phyloP scores from a whole-genome alignment of 2,113 vertebrate genomes.

The Cheilinus undulatus region DNA sequence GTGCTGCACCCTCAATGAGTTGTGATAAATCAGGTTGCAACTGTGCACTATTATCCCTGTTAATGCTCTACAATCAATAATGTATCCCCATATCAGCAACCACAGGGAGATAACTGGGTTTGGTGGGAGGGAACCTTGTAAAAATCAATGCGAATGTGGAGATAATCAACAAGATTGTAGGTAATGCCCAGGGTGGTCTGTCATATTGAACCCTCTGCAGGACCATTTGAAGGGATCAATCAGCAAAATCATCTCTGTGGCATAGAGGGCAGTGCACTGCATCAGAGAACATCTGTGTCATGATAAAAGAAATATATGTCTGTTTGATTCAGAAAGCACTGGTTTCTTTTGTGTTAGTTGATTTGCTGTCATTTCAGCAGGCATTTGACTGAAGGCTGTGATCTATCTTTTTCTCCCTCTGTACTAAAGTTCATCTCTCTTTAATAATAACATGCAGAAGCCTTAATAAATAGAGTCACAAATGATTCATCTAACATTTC shows the following conservation, averaged over 20 bases:
- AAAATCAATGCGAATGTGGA: constrained; percentile 67
- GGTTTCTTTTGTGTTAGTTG: constrained; percentile 18
- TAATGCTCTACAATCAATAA: constrained; percentile 72
- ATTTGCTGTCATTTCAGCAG: constrained; percentile 7
- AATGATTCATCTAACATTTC: constrained; percentile 9
- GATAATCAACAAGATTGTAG: constrained; percentile 65
- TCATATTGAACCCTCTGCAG: constrained; percentile 44
- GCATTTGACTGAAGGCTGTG: not conserved
- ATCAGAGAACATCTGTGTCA: constrained; percentile 24
- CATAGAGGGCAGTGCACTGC: not conserved
- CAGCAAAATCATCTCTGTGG: constrained; percentile 1
- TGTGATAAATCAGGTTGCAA: constrained; percentile 57
- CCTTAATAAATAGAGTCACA: not conserved
- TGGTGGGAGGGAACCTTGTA: constrained; percentile 19
- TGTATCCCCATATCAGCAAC: constrained; percentile 50
- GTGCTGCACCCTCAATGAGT: constrained; percentile 22
- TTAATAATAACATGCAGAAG: not conserved
- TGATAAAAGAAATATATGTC: not conserved
- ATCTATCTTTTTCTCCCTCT: not conserved
- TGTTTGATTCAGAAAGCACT: constrained; percentile 1
- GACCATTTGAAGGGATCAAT: constrained; percentile 51
- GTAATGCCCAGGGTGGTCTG: constrained; percentile 39
- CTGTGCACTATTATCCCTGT: constrained; percentile 55
- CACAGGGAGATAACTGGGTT: constrained; percentile 50
- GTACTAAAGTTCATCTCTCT: not conserved